These are phyloP conservation scores for Cuniculus paca DNA, from an alignment of 2,797 vertebrate genomes.

Conservation along the genomic window DNA sequence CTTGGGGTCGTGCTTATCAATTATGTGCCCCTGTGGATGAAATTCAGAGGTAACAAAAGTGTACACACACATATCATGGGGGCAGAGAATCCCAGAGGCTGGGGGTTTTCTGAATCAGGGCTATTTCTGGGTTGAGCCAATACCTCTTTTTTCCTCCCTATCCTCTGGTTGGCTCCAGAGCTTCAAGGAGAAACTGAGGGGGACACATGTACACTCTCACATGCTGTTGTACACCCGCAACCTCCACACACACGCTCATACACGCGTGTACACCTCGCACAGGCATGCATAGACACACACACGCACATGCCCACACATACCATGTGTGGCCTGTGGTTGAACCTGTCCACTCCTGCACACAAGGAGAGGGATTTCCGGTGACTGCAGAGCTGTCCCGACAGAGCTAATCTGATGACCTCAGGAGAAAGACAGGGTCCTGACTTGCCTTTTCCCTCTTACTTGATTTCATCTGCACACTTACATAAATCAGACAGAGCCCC, in stretches of 20 bases:
- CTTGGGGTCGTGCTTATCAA: constrained; percentile 37
- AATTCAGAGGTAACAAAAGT: background rate
- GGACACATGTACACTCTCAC: background rate
- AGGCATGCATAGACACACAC: background rate
- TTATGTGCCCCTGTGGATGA: background rate
- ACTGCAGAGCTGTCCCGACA: background rate
- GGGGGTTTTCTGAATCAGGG: background rate
- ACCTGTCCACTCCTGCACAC: background rate
- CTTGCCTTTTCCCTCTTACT: background rate
- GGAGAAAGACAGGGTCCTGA: background rate
- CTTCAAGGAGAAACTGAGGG: background rate
- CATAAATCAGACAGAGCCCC: background rate
- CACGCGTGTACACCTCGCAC: background rate
- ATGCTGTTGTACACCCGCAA: background rate
- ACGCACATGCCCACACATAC: background rate
- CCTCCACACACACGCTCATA: background rate
- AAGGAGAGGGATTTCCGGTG: background rate
- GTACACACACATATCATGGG: accelerated
- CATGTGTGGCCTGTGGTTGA: background rate
- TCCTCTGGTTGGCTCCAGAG: background rate
- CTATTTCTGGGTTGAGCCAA: background rate
- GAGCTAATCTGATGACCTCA: background rate
- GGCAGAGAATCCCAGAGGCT: accelerated
- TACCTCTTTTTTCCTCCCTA: background rate
- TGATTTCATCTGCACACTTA: accelerated